Evolutionary conservation across 2,113 vertebrate species (phyloP), one percentile per base, ranked within the genome.

Genomic region (Poeciliopsis occidentalis): DNA sequence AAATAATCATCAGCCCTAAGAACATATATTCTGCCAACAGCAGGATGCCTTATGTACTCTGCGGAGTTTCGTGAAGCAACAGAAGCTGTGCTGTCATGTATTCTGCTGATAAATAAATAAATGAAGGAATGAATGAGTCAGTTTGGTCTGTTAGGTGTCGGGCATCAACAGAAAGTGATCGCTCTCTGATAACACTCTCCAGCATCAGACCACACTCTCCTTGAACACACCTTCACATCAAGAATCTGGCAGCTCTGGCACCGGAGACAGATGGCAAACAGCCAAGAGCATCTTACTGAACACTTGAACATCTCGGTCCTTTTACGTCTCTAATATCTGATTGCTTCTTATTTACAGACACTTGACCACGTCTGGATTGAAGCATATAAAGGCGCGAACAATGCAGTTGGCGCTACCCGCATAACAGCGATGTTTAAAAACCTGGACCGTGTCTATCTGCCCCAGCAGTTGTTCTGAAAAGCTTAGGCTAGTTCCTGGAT

Each of bases 71-170:
- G 39, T 75, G 75, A 0, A 61, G 74, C 74, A 89, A 79, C 60
- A 69, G 39, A 65, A 80, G 76, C 84, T 75, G 47, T 17, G 41
- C 62, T 67, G 69, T 64, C n/a, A 69, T 60, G 60, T 73, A 73
- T 71, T 39, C 60, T 2, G 30, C 51, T 81, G 83, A 89, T 91
- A 44, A 91, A 92, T 92, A 87, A 92, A 91, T 91, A 51, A 91
- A 87, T 65, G 79, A 89, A 80, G 24, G 51, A 57, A 80, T 57
- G 51, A 57, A 57, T 57, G 51, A n/a, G 51, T 1, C 51, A 19
- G 73, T 13, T 47, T 4, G 61, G 10, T 11, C 29, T 66, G 34
- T 29, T n/a, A 60, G 47, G 72, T 60, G 64, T 67, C 8, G 0
- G 32, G 22, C 32, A 41, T 32, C 11, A 29, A 64, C 67, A 39